These are phyloP conservation scores for Hipposideros armiger DNA, from an alignment of 2,113 vertebrate genomes.

Conservation along the genomic window DNA sequence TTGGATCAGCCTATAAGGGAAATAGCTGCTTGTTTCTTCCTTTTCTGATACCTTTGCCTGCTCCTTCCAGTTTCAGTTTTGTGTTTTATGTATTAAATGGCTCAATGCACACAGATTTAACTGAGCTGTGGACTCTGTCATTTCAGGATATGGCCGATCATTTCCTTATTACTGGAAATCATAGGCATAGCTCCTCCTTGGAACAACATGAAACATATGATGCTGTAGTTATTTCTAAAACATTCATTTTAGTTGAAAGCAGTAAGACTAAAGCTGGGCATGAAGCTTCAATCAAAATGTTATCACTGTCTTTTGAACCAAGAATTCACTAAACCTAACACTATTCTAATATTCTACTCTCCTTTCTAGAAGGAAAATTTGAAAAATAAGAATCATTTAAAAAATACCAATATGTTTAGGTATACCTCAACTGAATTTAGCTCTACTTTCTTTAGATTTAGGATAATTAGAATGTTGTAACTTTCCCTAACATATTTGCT, in stretches of 20 bases:
- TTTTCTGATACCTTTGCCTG: background rate
- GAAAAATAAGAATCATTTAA: background rate
- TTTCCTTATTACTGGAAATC: background rate
- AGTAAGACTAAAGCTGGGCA: background rate
- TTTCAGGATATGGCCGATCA: background rate
- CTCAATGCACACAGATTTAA: background rate
- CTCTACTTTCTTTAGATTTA: background rate
- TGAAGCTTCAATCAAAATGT: background rate
- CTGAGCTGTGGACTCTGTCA: background rate
- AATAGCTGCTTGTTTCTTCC: background rate
- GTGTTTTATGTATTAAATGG: background rate
- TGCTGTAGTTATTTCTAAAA: conserved; percentile 14
- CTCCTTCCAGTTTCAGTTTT: background rate
- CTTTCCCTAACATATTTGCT: background rate
- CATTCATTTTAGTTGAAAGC: background rate
- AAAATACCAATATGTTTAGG: background rate
- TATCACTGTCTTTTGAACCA: background rate
- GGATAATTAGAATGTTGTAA: background rate
- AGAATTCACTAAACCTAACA: background rate
- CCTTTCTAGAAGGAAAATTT: background rate
- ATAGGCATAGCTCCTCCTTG: background rate
- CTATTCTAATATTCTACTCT: background rate
- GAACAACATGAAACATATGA: conserved; percentile 26
- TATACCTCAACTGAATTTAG: background rate
- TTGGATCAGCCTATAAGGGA: background rate